A percentile compares a stretch with the other conserved stretches of the same genome.
phyloP scores from a whole-genome alignment of 2,797 vertebrate species.

The Setipinna tenuifilis region DNA sequence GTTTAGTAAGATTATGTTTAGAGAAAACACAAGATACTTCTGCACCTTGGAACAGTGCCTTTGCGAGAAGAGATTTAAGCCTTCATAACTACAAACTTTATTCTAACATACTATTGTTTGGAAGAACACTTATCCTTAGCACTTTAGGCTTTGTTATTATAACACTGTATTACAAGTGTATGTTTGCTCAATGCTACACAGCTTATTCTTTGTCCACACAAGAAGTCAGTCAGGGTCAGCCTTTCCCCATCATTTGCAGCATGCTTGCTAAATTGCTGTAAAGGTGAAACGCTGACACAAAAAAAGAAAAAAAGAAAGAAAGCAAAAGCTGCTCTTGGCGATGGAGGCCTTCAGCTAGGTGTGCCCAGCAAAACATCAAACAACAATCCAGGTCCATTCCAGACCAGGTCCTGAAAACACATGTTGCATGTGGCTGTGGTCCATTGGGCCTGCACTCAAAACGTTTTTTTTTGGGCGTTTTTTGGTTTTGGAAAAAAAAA shows the following conservation, averaged over 20 bases:
- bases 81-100: too few species aligned
- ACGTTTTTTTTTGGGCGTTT: conserved; percentile 39
- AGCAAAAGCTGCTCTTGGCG: conserved; percentile 33
- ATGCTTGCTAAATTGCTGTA: conserved; percentile 36
- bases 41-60: too few species aligned
- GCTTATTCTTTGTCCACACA: background rate
- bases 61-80: too few species aligned
- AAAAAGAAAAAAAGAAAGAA: too few species aligned
- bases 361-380: conserved; percentile 54
- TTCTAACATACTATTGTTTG: too few species aligned
- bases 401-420: conserved; percentile 48
- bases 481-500: too few species aligned
- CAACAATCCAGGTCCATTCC: conserved; percentile 36
- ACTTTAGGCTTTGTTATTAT: too few species aligned
- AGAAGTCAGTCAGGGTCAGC: conserved; percentile 32
- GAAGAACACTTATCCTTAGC: too few species aligned
- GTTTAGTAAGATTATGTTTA: too few species aligned
- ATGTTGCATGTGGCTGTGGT: conserved; percentile 42
- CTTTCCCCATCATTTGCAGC: conserved; percentile 32
- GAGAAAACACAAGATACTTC: too few species aligned
- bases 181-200: conserved; percentile 16
- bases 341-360: conserved; percentile 29
- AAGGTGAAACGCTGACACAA: conserved; percentile 30
- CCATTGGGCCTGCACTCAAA: conserved; percentile 45
- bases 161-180: background rate